These are phyloP conservation scores for Zaprionus africanus DNA, from an alignment of 1,140 invertebrate genomes.

Conservation along the genomic window DNA sequence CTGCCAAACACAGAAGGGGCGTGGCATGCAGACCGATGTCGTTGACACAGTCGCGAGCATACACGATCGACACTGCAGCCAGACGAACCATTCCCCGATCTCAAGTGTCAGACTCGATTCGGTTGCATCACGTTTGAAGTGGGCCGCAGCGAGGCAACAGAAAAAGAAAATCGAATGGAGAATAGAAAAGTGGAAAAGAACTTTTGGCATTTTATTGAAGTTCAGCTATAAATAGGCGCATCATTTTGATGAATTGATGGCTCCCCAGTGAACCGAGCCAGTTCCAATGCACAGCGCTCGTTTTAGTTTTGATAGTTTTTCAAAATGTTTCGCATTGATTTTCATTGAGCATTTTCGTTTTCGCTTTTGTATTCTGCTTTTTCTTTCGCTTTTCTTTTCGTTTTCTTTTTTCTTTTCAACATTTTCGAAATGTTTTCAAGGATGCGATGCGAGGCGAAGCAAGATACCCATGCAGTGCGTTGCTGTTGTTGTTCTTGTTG, in stretches of 20 bases:
- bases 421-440: slow-evolving; percentile 78
- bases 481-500: background rate
- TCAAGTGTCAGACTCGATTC: slow-evolving; percentile 49
- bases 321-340: slow-evolving; percentile 66
- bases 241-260: slow-evolving; percentile 80
- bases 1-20: slow-evolving; percentile 68
- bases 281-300: slow-evolving; percentile 36
- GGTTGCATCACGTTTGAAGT: slow-evolving; percentile 56
- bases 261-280: slow-evolving; percentile 61
- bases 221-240: slow-evolving; percentile 71
- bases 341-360: slow-evolving; percentile 46
- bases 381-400: slow-evolving; percentile 28
- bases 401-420: slow-evolving; percentile 39
- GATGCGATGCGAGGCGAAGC: slow-evolving; percentile 55
- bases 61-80: background rate
- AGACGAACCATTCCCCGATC: background rate
- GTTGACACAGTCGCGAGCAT: slow-evolving; percentile 62
- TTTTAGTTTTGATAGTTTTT: slow-evolving; percentile 74
- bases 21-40: slow-evolving; percentile 57
- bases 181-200: slow-evolving; percentile 28
- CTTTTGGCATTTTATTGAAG: slow-evolving; percentile 78
- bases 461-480: background rate
- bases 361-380: slow-evolving; percentile 26
- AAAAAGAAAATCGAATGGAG: background rate
- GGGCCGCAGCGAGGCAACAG: slow-evolving; percentile 36